These are phyloP conservation scores for Regulus satrapa DNA, from an alignment of 2,113 vertebrate species.

Conservation along the genomic window DNA sequence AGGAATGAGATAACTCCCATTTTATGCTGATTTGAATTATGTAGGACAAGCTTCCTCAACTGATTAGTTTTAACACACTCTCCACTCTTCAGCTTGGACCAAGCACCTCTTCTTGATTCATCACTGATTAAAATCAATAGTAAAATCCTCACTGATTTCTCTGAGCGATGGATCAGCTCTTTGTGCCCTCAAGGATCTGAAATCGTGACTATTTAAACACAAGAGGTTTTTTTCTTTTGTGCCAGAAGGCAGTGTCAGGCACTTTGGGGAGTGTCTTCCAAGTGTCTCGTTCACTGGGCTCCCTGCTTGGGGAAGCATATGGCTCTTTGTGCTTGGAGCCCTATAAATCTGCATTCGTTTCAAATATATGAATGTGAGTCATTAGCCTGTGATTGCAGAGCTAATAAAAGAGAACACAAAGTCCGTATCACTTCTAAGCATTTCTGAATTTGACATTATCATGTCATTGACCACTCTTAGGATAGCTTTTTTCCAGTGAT, in stretches of 20 bases:
- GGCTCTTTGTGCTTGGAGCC: constrained; percentile 51
- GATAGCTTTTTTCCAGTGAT: not conserved
- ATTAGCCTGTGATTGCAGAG: constrained; percentile 38
- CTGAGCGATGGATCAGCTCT: not conserved
- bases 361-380: constrained; percentile 59
- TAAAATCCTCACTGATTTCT: not conserved
- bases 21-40: not conserved
- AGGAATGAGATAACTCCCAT: not conserved
- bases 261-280: not conserved
- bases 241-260: not conserved
- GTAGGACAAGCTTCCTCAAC: not conserved
- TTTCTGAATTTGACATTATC: not conserved
- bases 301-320: not conserved
- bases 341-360: constrained; percentile 64
- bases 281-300: not conserved
- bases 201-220: not conserved
- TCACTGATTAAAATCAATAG: not conserved
- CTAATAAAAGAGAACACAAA: constrained; percentile 11
- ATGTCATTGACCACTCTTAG: not conserved
- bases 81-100: not conserved
- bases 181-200: not conserved
- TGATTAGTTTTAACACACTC: not conserved
- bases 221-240: not conserved
- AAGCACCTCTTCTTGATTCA: not conserved
- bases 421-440: not conserved